These are phyloP conservation scores for Moxostoma hubbsi DNA, from an alignment of 2,797 vertebrate genomes.

Conservation along the genomic window DNA sequence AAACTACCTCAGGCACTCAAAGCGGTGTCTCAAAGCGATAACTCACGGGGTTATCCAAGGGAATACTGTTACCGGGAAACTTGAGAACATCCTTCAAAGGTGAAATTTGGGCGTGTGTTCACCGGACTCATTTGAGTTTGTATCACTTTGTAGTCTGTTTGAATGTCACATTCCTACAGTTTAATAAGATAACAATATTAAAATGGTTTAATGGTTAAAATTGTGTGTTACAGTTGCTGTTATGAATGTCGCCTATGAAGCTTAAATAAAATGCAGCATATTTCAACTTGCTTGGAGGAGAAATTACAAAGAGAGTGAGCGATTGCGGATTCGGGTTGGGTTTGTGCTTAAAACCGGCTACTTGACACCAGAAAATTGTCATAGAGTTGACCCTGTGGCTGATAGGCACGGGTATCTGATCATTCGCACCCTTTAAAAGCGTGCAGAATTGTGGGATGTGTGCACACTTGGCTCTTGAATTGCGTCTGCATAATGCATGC, in stretches of 20 bases:
- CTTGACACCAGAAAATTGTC: conserved; percentile 6
- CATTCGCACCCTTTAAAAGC: conserved; percentile 18
- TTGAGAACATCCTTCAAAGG: conserved; percentile 61
- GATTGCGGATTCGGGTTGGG: too few species aligned
- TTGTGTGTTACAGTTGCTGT: too few species aligned
- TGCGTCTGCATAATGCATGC: conserved; percentile 46
- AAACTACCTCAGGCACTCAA: conserved; percentile 65
- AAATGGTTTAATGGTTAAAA: too few species aligned
- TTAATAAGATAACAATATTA: too few species aligned
- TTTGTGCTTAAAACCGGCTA: neutral
- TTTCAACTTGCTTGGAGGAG: neutral
- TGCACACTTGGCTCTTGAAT: conserved; percentile 37
- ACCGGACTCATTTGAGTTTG: conserved; percentile 1
- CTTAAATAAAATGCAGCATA: too few species aligned
- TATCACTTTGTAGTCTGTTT: neutral
- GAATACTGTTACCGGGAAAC: conserved; percentile 69
- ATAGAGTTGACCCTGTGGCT: conserved; percentile 22
- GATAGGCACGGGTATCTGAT: conserved; percentile 23
- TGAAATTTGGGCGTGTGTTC: conserved; percentile 49
- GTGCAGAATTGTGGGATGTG: conserved; percentile 7
- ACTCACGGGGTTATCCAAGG: conserved; percentile 36
- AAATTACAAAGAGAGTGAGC: too few species aligned
- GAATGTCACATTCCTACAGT: neutral
- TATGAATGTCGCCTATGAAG: too few species aligned
- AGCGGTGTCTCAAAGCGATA: conserved; percentile 14